A percentile compares a stretch with the other conserved stretches of the same genome.
Evolutionary conservation across 2,888 invertebrate species (phyloP).

Genomic region (Psylliodes chrysocephalus): DNA sequence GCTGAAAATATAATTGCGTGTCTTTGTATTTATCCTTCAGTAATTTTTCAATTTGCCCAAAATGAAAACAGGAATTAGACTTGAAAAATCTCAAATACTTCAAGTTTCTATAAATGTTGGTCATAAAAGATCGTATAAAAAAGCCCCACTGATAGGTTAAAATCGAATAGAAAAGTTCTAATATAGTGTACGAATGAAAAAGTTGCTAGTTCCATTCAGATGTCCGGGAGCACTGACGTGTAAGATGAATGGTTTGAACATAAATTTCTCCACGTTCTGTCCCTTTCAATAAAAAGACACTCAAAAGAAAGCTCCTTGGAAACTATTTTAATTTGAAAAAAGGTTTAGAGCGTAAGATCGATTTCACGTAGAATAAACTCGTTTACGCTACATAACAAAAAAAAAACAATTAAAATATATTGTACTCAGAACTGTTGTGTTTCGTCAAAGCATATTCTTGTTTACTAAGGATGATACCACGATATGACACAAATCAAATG

Average conservation of each 20-base stretch:
- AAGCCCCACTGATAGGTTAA: conserved; percentile 2
- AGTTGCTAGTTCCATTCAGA: conserved; percentile 14
- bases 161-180: conserved; percentile 15
- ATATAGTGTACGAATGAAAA: conserved; percentile 16
- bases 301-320: background rate
- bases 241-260: conserved; percentile 24
- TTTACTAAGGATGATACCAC: no score
- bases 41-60: no score
- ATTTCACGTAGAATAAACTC: background rate
- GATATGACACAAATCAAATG: no score
- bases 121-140: conserved; percentile 8
- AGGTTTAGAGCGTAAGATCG: background rate
- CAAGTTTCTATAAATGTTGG: no score
- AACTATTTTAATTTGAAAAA: conserved; percentile 24
- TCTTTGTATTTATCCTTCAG: no score
- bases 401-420: no score
- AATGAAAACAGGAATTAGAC: no score
- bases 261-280: conserved; percentile 24
- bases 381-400: no score
- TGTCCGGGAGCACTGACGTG: conserved; percentile 10
- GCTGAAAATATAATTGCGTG: no score
- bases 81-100: no score
- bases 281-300: conserved; percentile 24
- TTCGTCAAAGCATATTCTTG: no score
- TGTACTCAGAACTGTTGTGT: no score